These are phyloP conservation scores for Pleuronectes platessa DNA, from an alignment of 2,113 vertebrate genomes.

Conservation along the genomic window DNA sequence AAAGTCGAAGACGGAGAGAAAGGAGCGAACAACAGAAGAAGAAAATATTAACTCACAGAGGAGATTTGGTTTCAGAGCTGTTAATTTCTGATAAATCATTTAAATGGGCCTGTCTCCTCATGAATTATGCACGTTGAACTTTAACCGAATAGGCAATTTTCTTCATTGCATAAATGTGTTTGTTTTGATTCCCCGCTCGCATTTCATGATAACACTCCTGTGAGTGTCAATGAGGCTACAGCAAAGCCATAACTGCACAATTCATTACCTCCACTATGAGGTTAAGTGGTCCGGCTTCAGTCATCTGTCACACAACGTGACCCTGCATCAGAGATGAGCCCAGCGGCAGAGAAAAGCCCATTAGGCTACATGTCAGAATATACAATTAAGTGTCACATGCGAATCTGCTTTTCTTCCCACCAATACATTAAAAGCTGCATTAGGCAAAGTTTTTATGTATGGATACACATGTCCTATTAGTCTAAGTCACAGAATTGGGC, in stretches of 20 bases:
- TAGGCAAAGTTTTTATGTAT: conserved; percentile 32
- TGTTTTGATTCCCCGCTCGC: conserved; percentile 24
- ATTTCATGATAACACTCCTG: conserved; percentile 11
- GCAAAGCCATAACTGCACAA: conserved; percentile 23
- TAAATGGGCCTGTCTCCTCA: background rate
- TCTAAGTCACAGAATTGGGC: background rate
- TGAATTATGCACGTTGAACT: background rate
- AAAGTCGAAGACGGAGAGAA: background rate
- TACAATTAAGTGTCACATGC: conserved; percentile 66
- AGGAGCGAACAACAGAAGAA: background rate
- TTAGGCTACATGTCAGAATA: conserved; percentile 62
- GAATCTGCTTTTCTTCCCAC: conserved; percentile 10
- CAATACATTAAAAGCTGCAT: conserved; percentile 55
- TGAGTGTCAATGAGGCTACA: conserved; percentile 28
- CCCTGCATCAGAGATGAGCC: conserved; percentile 41
- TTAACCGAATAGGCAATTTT: conserved; percentile 1
- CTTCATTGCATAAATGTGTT: background rate
- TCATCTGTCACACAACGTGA: conserved; percentile 64
- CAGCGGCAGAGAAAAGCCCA: conserved; percentile 39
- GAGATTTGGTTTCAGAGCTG: background rate
- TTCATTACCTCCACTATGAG: conserved; percentile 35
- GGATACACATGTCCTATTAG: conserved; percentile 35
- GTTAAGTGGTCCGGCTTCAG: conserved; percentile 64
- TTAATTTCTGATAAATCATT: background rate
- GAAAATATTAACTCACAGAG: background rate